phyloP scores from a whole-genome alignment of 2,113 vertebrate genomes.

The Herpetotheres cachinnans region DNA sequence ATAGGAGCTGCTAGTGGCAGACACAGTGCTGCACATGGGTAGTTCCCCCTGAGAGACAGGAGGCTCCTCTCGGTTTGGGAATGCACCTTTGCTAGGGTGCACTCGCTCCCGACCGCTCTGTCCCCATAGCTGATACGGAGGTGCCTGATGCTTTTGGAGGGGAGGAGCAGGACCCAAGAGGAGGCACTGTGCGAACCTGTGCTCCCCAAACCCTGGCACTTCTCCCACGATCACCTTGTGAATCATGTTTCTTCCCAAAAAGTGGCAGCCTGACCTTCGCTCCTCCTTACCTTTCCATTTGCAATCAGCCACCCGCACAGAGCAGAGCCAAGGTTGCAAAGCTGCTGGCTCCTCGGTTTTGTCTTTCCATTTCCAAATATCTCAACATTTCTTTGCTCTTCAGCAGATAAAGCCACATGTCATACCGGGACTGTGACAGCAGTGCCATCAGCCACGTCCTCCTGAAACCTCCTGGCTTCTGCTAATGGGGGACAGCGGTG shows the following conservation, averaged over 20 bases:
- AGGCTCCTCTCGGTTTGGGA: background rate
- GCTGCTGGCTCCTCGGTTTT: background rate
- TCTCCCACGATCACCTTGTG: background rate
- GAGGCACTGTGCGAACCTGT: background rate
- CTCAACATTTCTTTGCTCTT: background rate
- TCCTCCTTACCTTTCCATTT: background rate
- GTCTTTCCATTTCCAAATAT: background rate
- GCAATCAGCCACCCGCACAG: background rate
- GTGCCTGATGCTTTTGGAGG: background rate
- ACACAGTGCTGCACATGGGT: background rate
- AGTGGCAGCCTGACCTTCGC: background rate
- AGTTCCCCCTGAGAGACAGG: background rate
- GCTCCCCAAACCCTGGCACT: background rate
- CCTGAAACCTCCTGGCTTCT: background rate
- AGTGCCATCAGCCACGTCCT: background rate
- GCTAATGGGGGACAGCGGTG: rapidly evolving
- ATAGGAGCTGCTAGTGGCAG: rapidly evolving
- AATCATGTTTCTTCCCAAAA: background rate
- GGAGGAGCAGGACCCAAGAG: background rate
- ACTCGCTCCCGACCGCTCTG: background rate
- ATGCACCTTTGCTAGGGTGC: background rate
- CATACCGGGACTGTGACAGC: background rate
- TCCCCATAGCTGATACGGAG: background rate
- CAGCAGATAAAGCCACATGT: background rate
- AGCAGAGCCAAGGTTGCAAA: background rate